These are phyloP conservation scores for Odontocolon sp. DNA, from an alignment of 2,888 invertebrate genomes.

Conservation along the genomic window DNA sequence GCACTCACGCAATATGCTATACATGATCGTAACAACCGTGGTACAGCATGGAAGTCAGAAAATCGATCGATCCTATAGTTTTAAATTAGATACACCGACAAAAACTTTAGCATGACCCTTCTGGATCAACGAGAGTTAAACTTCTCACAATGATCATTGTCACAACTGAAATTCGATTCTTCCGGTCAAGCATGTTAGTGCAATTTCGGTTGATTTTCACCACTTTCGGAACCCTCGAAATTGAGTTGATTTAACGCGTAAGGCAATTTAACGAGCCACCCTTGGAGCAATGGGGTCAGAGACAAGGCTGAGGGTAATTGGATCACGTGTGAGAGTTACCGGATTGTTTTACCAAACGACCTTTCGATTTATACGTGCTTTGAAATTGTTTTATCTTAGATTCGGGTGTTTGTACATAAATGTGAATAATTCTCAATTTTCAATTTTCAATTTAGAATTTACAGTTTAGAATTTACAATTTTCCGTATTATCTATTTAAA, in stretches of 20 bases:
- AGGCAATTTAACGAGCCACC: neutral
- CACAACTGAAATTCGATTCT: neutral
- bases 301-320: slow-evolving; percentile 20
- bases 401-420: neutral
- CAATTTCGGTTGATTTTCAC: slow-evolving; percentile 4
- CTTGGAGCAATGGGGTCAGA: slow-evolving; percentile 1
- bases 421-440: too few species aligned
- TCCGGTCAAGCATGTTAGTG: neutral
- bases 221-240: neutral
- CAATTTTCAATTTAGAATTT: too few species aligned
- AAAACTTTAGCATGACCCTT: neutral
- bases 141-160: neutral
- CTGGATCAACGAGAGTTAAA: neutral
- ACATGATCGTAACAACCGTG: slow-evolving; percentile 9
- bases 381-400: neutral
- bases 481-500: slow-evolving; percentile 42
- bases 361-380: neutral
- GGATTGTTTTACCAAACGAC: neutral
- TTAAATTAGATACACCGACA: neutral
- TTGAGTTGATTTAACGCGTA: neutral
- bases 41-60: neutral
- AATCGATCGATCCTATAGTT: slow-evolving; percentile 3
- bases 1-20: neutral
- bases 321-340: slow-evolving; percentile 18
- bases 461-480: neutral